These are phyloP conservation scores for Phrynocephalus versicolor DNA, from an alignment of 2,113 vertebrate species.

Conservation along the genomic window DNA sequence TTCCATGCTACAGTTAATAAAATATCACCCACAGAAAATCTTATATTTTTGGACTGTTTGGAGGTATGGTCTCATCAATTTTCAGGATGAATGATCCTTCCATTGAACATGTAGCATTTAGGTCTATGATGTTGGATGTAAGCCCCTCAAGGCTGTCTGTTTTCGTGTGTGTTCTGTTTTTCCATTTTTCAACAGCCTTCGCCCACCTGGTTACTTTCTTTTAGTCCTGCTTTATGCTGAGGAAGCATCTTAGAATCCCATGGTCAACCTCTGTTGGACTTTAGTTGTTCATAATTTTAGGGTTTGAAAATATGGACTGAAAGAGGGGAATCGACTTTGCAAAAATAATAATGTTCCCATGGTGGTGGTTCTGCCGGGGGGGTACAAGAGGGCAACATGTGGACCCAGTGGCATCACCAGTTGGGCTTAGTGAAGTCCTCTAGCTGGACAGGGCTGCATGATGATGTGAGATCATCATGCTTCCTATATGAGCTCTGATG, in stretches of 20 bases:
- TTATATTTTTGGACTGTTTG: slow-evolving; percentile 62
- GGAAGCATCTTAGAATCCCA: slow-evolving; percentile 78
- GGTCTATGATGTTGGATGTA: slow-evolving; percentile 69
- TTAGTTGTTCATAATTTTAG: slow-evolving; percentile 78
- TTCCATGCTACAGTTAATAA: slow-evolving; percentile 61
- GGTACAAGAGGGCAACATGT: neutral
- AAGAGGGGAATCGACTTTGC: neutral
- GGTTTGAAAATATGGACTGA: slow-evolving; percentile 41
- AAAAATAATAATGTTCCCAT: neutral
- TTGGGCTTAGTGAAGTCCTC: too few relatives aligned
- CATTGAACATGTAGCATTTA: slow-evolving; percentile 62
- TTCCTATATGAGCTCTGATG: neutral
- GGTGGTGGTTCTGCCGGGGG: neutral
- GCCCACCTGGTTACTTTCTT: slow-evolving; percentile 69
- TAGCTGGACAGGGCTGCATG: neutral
- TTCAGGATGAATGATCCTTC: slow-evolving; percentile 60
- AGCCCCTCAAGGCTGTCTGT: slow-evolving; percentile 61
- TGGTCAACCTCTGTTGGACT: slow-evolving; percentile 78
- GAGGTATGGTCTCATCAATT: slow-evolving; percentile 63
- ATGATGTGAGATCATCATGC: neutral
- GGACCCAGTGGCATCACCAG: too few relatives aligned
- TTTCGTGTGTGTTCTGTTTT: too few relatives aligned
- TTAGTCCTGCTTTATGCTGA: slow-evolving; percentile 80
- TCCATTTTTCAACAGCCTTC: slow-evolving; percentile 55
- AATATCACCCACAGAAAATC: slow-evolving; percentile 52